These are phyloP conservation scores for Fragum fragum DNA, from an alignment of 2,888 invertebrate species.

Conservation along the genomic window DNA sequence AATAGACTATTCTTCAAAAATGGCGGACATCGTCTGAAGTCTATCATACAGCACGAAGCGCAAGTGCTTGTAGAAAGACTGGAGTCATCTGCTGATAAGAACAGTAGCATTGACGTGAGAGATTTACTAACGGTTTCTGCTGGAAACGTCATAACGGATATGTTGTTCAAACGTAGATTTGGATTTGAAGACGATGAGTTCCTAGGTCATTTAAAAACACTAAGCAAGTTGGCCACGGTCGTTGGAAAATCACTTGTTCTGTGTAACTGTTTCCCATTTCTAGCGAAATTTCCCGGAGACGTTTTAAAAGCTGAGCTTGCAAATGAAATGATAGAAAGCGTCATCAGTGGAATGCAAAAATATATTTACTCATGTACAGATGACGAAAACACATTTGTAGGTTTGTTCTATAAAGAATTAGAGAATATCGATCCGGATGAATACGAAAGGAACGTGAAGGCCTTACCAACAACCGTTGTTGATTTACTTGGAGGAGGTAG, in stretches of 20 bases:
- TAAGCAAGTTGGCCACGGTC: not conserved
- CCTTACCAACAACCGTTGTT: not conserved
- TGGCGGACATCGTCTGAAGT: slow-evolving; percentile 35
- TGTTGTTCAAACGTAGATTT: slow-evolving; percentile 44
- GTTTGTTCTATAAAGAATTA: slow-evolving; percentile 22
- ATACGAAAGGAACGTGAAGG: not conserved
- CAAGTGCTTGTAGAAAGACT: not conserved
- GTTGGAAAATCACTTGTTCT: slow-evolving; percentile 11
- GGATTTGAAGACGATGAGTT: slow-evolving; percentile 33
- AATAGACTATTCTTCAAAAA: slow-evolving; percentile 41
- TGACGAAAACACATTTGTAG: slow-evolving; percentile 21
- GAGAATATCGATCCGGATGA: not conserved
- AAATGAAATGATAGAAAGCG: not conserved
- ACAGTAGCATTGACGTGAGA: not conserved
- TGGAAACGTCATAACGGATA: slow-evolving; percentile 36
- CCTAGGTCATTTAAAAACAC: not conserved
- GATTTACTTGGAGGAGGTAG: slow-evolving; percentile 16
- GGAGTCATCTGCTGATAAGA: not conserved
- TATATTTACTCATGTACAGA: slow-evolving; percentile 16
- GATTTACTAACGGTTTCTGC: slow-evolving; percentile 14
- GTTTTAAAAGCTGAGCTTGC: slow-evolving; percentile 11
- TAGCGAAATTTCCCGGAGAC: slow-evolving; percentile 24
- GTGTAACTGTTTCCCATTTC: slow-evolving; percentile 39
- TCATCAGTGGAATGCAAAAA: not conserved
- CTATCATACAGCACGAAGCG: slow-evolving; percentile 32